phyloP scores from a whole-genome alignment of 2,797 vertebrate species.

The Hafferia zeledoni region DNA sequence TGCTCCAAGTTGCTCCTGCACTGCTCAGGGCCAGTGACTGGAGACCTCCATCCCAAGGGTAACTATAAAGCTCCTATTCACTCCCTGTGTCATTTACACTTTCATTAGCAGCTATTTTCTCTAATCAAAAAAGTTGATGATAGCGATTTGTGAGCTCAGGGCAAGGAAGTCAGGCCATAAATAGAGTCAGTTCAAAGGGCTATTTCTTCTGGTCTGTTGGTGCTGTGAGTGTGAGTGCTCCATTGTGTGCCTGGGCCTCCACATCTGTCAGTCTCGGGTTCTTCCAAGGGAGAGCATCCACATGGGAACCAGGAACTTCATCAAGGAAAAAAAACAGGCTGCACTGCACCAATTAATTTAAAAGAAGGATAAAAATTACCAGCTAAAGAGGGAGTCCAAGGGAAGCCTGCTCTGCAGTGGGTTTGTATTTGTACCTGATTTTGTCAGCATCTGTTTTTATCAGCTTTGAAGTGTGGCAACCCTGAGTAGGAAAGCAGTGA shows the following conservation, averaged over 20 bases:
- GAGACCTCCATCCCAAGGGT: not conserved
- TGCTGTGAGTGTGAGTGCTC: conserved; percentile 26
- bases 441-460: not conserved
- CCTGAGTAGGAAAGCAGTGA: not conserved
- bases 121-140: conserved; percentile 43
- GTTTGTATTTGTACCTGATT: not conserved
- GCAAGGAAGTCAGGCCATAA: conserved; percentile 58
- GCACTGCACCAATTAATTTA: not conserved
- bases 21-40: not conserved
- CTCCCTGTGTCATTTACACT: conserved; percentile 17
- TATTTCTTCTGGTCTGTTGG: conserved; percentile 60
- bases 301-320: conserved; percentile 9
- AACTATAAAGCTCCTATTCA: conserved; percentile 1
- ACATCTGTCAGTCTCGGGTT: conserved; percentile 57
- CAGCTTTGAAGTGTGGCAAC: too few species aligned
- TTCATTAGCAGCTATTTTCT: conserved; percentile 64
- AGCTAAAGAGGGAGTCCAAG: not conserved
- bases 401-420: not conserved
- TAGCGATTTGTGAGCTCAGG: conserved; percentile 44
- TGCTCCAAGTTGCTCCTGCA: not conserved
- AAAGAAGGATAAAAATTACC: not conserved
- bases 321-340: not conserved
- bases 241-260: conserved; percentile 44
- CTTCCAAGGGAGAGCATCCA: not conserved
- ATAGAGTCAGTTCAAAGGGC: conserved; percentile 61